Conservation (phyloP, 1,140 invertebrate species). For the Palaemon carinicauda region DNA sequence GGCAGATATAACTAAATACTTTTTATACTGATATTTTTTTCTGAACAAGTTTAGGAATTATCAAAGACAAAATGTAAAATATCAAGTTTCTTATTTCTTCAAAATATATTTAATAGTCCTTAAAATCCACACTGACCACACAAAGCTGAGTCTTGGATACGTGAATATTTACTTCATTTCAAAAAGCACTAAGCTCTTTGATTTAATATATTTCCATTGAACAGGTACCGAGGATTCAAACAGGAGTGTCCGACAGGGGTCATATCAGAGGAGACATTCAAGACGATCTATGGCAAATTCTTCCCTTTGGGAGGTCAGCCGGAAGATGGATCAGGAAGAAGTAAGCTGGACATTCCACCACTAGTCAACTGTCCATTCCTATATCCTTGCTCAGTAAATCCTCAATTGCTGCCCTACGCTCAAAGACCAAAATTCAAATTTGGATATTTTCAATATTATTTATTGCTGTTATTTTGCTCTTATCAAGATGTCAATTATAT, state of each 20-base stretch:
- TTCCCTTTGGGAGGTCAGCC: conserved; percentile 70
- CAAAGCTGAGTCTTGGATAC: too few relatives aligned
- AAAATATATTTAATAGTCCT: too few relatives aligned
- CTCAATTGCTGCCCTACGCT: too few relatives aligned
- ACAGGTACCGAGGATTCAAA: conserved; percentile 72
- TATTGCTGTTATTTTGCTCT: too few relatives aligned
- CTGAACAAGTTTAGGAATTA: too few relatives aligned
- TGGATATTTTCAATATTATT: too few relatives aligned
- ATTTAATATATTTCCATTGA: conserved; percentile 66
- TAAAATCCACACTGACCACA: conserved; percentile 64
- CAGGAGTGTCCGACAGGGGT: conserved; percentile 72
- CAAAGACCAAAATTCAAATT: too few relatives aligned
- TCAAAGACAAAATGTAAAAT: too few relatives aligned
- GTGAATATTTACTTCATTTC: neutral
- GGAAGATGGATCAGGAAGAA: conserved; percentile 59
- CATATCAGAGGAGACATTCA: conserved; percentile 71
- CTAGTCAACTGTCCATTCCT: neutral
- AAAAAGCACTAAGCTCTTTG: neutral
- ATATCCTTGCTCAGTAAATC: neutral
- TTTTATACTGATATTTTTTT: too few relatives aligned
- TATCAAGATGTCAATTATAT: too few relatives aligned
- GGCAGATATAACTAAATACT: too few relatives aligned
- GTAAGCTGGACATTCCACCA: conserved; percentile 22
- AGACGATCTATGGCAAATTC: conserved; percentile 71
- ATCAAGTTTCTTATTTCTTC: too few relatives aligned